Evolutionary conservation across 2,888 invertebrate genomes (phyloP).

Genomic region (Drosophila anomalata): DNA sequence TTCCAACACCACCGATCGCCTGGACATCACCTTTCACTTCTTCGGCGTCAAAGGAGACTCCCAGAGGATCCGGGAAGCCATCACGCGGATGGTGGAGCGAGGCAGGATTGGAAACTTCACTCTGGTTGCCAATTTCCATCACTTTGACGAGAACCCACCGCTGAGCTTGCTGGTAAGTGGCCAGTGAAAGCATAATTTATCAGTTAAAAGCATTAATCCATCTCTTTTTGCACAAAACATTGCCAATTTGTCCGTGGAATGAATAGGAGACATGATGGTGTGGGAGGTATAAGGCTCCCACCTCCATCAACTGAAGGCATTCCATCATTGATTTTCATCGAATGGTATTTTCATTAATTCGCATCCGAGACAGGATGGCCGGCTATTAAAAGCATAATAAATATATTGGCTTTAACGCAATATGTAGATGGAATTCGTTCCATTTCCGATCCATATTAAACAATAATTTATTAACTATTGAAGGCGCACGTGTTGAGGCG

Average conservation of each 20-base stretch:
- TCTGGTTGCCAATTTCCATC: conserved; percentile 87
- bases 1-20: conserved; percentile 86
- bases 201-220: conserved; percentile 15
- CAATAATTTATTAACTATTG: conserved; percentile 66
- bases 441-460: conserved; percentile 56
- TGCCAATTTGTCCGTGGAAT: not conserved
- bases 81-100: conserved; percentile 86
- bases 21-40: conserved; percentile 85
- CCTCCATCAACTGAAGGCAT: conserved; percentile 52
- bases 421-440: conserved; percentile 7
- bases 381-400: conserved; percentile 38
- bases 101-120: conserved; percentile 87
- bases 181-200: not conserved
- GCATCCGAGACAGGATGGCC: conserved; percentile 11
- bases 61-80: conserved; percentile 83
- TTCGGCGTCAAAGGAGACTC: conserved; percentile 83
- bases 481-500: conserved; percentile 31
- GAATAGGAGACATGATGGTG: not conserved
- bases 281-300: no score
- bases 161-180: conserved; percentile 87
- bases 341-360: conserved; percentile 40
- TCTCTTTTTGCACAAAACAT: conserved; percentile 4
- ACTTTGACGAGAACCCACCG: conserved; percentile 89
- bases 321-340: conserved; percentile 43
- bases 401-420: conserved; percentile 13